Evolutionary conservation across 1,140 invertebrate species (phyloP), one percentile per base, ranked within the genome.

Genomic region (Drosophila jambulina): DNA sequence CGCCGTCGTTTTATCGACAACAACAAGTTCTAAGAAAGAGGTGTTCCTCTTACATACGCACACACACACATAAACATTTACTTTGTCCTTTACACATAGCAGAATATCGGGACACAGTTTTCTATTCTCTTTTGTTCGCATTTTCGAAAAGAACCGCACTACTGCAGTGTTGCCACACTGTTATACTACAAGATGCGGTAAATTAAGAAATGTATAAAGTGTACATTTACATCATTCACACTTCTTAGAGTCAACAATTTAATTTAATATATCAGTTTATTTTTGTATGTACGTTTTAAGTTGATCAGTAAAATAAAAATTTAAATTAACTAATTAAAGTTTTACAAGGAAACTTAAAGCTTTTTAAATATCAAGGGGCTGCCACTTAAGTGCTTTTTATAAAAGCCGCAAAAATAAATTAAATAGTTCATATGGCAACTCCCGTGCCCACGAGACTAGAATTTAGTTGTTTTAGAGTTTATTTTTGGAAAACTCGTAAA

Each of bases 141-240:
- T 46, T 17, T 64, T 64, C 2, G 25, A 65, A 67, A 69, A 42
- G 13, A 38, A 43, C 65, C 25, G 65, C 46, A 42, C 42, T 48
- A 10, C 42, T 2, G 13, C n/a, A 10, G 27, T 3, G 34, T 12
- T 64, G 43, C 45, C 45, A 67, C 15, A 23, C 12, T 34, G 9
- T 13, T 51, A 19, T 32, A 21, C n/a, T 4, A 15, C 13, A 10
- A 36, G 3, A 2, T 2, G 13, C 19, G 4, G 7, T 23, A 23
- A 23, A 17, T 23, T 6, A 17, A 12, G 8, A 23, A 23, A 9
- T 3, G 13, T 13, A 21, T 4, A 13, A 19, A 32, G n/a, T 17
- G 17, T 25, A 17, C 46, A 49, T 49, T 2, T 21, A 17, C 19
- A 53, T 49, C 5, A 5, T 49, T 29, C 25, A 10, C 4, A 29